Base-by-base conservation (phyloP, 2,113 vertebrate genomes). In the Osmerus mordax region DNA sequence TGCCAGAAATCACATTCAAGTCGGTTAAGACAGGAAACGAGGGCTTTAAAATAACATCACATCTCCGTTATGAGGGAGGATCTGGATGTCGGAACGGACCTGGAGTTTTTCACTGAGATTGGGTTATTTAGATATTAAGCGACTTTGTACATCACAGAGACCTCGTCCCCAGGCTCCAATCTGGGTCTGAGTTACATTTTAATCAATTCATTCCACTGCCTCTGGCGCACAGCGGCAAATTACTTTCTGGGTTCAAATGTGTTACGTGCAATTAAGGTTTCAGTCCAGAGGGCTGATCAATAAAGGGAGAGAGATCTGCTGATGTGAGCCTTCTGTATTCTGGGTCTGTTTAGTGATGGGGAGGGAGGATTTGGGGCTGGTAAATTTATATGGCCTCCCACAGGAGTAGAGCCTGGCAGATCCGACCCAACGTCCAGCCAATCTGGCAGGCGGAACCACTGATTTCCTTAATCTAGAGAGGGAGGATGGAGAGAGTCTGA, bases 131-230 rank as follows among this genome's bases (percentile, higher is more conserved):
- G 18, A 67, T 67, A 74, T 12, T 71, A 25, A 78, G 28, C 21
- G 52, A 13, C 47, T 25, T 66, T 75, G n/a, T 32, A 64, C 29
- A 16, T 21, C 21, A 29, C 68, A 25, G 62, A 16, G 62, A 7
- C 62, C 62, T 64, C 16, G 28, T 32, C 62, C 62, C 62, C 62
- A 64, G 62, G n/a, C 62, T 36, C 3, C 62, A 14, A 61, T 74
- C 72, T 69, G 62, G 71, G 70, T 47, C 82, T 54, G 70, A 78
- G 68, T 68, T 76, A 23, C 72, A 70, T 71, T 79, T 79, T 76
- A 86, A 83, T 83, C 84, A 78, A 81, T 81, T 81, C 56, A 76
- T 81, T 79, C 78, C 65, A 70, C 69, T 54, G 84, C 78, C 77
- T 77, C 72, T 68, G 71, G 86, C 79, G 79, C 72, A 70, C 63